Percentiles rank a stretch among this genome's conserved stretches.
phyloP scores from a whole-genome alignment of 2,113 vertebrate genomes.

The Silurus meridionalis region DNA sequence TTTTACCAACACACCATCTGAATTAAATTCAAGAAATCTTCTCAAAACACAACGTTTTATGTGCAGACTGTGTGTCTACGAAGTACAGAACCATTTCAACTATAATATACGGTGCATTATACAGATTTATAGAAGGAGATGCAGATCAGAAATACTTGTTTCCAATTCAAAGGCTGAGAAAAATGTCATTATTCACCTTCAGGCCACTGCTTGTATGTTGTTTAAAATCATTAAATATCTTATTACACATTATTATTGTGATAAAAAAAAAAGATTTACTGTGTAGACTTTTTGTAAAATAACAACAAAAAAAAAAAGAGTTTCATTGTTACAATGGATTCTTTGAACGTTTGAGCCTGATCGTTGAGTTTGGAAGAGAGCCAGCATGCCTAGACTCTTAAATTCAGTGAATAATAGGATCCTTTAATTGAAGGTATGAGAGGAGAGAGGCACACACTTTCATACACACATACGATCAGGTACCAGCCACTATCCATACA shows the following conservation, averaged over 20 bases:
- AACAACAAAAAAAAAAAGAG: conserved; percentile 68
- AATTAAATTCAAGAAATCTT: not conserved
- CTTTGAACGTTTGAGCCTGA: conserved; percentile 72
- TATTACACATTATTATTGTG: not conserved
- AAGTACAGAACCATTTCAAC: not conserved
- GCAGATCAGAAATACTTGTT: not conserved
- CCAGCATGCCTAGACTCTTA: conserved; percentile 65
- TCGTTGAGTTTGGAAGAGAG: conserved; percentile 57
- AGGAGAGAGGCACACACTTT: conserved; percentile 49
- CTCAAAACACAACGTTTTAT: not conserved
- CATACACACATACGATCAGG: conserved; percentile 16
- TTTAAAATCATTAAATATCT: not conserved
- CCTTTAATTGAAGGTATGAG: conserved; percentile 60
- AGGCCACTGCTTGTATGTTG: not conserved
- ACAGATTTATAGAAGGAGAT: not conserved
- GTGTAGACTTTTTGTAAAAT: conserved; percentile 72
- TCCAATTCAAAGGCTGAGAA: not conserved
- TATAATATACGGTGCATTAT: not conserved
- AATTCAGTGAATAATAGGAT: conserved; percentile 62
- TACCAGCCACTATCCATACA: conserved; percentile 1
- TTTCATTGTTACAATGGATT: conserved; percentile 74
- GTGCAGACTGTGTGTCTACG: not conserved
- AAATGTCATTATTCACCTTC: not conserved
- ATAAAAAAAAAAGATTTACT: conserved; percentile 72
- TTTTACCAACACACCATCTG: not conserved